Percentiles rank a stretch among this genome's conserved stretches.
phyloP scores from a whole-genome alignment of 1,140 invertebrate species.

The Drosophila ironensis region DNA sequence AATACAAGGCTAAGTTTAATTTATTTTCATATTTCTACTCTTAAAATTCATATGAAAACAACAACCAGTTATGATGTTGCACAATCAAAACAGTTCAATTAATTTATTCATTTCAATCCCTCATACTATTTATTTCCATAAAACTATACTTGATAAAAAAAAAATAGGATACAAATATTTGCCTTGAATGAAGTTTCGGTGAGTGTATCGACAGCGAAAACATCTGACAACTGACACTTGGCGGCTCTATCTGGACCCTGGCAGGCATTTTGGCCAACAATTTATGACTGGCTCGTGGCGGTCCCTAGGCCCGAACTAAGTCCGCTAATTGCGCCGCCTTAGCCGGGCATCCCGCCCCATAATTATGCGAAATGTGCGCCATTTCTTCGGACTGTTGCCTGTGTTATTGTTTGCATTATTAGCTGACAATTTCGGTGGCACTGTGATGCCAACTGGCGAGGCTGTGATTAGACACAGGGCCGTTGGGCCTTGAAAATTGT shows the following conservation, averaged over 20 bases:
- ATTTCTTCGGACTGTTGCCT: constrained; percentile 40
- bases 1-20: too few species aligned
- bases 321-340: constrained; percentile 75
- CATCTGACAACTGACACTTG: constrained; percentile 66
- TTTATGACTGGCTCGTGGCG: constrained; percentile 46
- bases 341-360: constrained; percentile 26
- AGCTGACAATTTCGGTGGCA: constrained; percentile 66
- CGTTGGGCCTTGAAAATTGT: constrained; percentile 28
- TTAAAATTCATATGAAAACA: too few species aligned
- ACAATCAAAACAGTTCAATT: too few species aligned
- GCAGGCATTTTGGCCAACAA: constrained; percentile 56
- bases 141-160: too few species aligned
- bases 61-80: too few species aligned
- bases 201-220: constrained; percentile 9
- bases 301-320: constrained; percentile 46
- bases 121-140: too few species aligned
- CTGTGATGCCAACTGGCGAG: constrained; percentile 25
- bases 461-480: constrained; percentile 40
- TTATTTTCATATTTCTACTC: too few species aligned
- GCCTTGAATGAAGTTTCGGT: too few species aligned
- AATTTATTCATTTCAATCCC: too few species aligned
- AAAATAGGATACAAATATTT: too few species aligned
- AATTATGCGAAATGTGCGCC: constrained; percentile 64
- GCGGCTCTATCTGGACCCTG: constrained; percentile 53
- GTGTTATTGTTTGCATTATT: constrained; percentile 74